Base-by-base conservation (phyloP, 2,888 invertebrate genomes). In the Serrognathus titanus region DNA sequence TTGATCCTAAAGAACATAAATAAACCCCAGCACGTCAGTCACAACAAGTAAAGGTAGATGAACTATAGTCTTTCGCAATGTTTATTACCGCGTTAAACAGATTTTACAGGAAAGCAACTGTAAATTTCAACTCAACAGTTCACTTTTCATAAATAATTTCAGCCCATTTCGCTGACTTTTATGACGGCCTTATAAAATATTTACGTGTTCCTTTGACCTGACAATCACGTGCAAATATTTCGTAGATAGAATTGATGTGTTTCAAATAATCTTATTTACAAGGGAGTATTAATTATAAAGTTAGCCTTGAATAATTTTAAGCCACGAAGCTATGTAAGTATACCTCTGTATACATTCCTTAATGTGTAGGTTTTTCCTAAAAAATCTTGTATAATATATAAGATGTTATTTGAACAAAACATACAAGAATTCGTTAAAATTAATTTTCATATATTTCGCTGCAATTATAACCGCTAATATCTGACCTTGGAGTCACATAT, bases 1-100 rank as follows among this genome's bases (percentile, higher is more conserved):
- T 74, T 72, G 73, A 73, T 73, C 71, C 68, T 63, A 64, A 69
- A 65, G 67, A 69, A 68, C 70, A 71, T 73, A 74, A 75, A 74
- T 75, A 75, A 72, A 72, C 71, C 64, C 61, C 58, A 63, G 62
- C 66, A 67, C 66, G 71, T 73, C 73, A 72, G 70, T 73, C 73
- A 73, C 67, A 71, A 66, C 66, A 66, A 59, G 63, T 45, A 63
- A 70, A 73, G 73, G 73, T 73, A 68, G 70, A 72, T 63, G 72
- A 72, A 73, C 72, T 65, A 66, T 65, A 45, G 63, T 62, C 66
- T 71, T 71, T 70, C 67, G 70, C 70, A 69, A 69, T 68, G 70
- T 71, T 71, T 71, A 69, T 66, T 66, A 60, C 67, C 53, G 62
- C 63, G 68, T 67, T 71, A 69, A 72, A 71, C 66, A 67, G 65